Evolutionary conservation across 1,140 invertebrate genomes (phyloP).

Genomic region (Atopsyche davidsoni): DNA sequence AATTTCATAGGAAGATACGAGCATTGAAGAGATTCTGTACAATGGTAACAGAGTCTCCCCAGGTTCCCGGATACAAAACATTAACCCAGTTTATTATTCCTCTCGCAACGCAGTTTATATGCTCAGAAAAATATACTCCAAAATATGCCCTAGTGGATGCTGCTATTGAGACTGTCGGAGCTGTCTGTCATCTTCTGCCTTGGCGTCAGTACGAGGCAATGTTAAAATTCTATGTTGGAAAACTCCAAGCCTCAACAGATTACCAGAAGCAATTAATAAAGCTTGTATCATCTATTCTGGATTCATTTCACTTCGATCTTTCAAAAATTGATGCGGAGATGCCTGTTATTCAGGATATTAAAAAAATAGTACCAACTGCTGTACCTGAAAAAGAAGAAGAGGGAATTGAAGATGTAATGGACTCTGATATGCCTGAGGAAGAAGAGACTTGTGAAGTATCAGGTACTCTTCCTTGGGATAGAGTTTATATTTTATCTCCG

Average conservation of each 20-base stretch:
- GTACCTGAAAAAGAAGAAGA: slow-evolving; percentile 29
- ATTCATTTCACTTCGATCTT: slow-evolving; percentile 91
- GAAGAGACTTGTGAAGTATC: slow-evolving; percentile 3
- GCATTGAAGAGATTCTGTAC: slow-evolving; percentile 67
- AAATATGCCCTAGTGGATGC: slow-evolving; percentile 80
- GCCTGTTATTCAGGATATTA: slow-evolving; percentile 32
- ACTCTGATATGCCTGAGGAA: slow-evolving; percentile 35
- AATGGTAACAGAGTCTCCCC: slow-evolving; percentile 50
- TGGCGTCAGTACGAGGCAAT: slow-evolving; percentile 84
- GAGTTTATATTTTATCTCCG: slow-evolving; percentile 54
- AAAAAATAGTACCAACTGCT: slow-evolving; percentile 27
- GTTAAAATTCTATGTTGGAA: slow-evolving; percentile 71
- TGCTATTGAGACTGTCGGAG: slow-evolving; percentile 68
- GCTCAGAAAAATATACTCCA: slow-evolving; percentile 66
- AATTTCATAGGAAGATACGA: slow-evolving; percentile 73
- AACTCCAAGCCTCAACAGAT: slow-evolving; percentile 61
- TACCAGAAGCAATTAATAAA: slow-evolving; percentile 79
- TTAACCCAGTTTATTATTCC: slow-evolving; percentile 82
- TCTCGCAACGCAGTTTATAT: slow-evolving; percentile 71
- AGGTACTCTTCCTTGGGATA: slow-evolving; percentile 44
- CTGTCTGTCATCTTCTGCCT: slow-evolving; percentile 68
- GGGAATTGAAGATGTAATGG: slow-evolving; percentile 34
- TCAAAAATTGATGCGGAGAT: slow-evolving; percentile 48
- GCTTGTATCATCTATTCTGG: slow-evolving; percentile 75
- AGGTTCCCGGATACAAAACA: slow-evolving; percentile 59